Evolutionary conservation across 2,113 vertebrate genomes (phyloP), one percentile per base, ranked within the genome.

Genomic region (Scophthalmus maximus): DNA sequence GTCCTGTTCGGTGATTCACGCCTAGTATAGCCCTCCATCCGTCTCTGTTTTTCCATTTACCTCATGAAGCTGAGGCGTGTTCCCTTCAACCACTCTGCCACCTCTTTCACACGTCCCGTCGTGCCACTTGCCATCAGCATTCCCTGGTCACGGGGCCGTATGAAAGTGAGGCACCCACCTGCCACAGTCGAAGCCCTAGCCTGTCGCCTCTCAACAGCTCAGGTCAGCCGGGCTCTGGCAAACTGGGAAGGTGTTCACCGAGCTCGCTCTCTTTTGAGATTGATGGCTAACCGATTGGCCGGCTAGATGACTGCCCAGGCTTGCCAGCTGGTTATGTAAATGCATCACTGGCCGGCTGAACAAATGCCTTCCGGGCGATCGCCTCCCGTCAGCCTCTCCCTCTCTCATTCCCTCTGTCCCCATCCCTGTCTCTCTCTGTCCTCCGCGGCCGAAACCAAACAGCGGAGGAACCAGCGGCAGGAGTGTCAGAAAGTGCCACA

Each of bases 401-500:
- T 66, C 47, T 72, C 60, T 71, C 3, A 9, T 62, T 64, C 74
- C 78, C 20, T 29, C 49, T 57, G 26, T 55, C 63, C 29, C 49
- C 17, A 46, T 53, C 7, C 1, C 67, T 68, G 46, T 14, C 50
- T 74, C 34, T 47, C 40, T 25, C 26, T 73, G 15, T 11, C 67
- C 76, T 70, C 65, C 60, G 44, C 34, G n/a, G 40, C 30, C 11
- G 17, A 73, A 80, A 74, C 68, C 11, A 75, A 84, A 78, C 83
- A 78, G 79, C 81, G 82, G 79, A 82, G 73, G 82, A 58, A 82
- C 51, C 55, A 81, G 78, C 82, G 77, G 74, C 82, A 84, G 79
- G 69, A 78, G 77, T 89, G 87, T 87, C 90, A 89, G 61, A 76
- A 81, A 87, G 78, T 85, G 79, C 74, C 77, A 86, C 78, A 76